Percentiles rank a stretch among this genome's conserved stretches.
These are phyloP conservation scores for Akabosia matsudoensis DNA, from an alignment of 1,140 invertebrate species.

Conservation along the genomic window DNA sequence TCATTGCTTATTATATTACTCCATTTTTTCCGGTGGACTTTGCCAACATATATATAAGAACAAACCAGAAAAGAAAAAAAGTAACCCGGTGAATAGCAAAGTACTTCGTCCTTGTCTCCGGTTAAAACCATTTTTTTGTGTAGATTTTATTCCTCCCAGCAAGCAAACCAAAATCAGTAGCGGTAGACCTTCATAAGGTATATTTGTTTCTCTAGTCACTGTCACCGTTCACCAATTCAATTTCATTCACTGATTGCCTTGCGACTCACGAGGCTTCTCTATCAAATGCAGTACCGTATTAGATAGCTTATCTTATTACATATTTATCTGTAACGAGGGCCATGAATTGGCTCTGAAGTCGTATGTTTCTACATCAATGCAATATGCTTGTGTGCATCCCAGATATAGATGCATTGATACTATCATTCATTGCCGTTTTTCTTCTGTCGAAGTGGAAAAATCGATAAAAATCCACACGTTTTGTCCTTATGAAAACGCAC, in stretches of 20 bases:
- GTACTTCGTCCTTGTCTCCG: conserved; percentile 19
- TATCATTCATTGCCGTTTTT: neutral
- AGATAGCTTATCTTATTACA: conserved; percentile 1
- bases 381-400: neutral
- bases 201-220: neutral
- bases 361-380: neutral
- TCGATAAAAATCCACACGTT: no score
- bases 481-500: no score
- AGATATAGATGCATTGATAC: neutral
- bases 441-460: no score
- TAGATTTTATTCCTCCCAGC: neutral
- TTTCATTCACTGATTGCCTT: neutral
- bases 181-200: neutral
- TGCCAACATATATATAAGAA: no score
- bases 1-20: conserved; percentile 9
- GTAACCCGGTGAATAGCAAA: neutral
- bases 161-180: no score
- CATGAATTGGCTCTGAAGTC: neutral
- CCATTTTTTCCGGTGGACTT: neutral
- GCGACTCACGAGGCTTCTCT: neutral
- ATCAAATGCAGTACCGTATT: neutral
- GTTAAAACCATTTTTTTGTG: neutral
- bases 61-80: neutral
- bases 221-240: neutral
- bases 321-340: neutral